Evolutionary conservation across 2,888 invertebrate genomes (phyloP).

Genomic region (Caenorhabditis sp.): DNA sequence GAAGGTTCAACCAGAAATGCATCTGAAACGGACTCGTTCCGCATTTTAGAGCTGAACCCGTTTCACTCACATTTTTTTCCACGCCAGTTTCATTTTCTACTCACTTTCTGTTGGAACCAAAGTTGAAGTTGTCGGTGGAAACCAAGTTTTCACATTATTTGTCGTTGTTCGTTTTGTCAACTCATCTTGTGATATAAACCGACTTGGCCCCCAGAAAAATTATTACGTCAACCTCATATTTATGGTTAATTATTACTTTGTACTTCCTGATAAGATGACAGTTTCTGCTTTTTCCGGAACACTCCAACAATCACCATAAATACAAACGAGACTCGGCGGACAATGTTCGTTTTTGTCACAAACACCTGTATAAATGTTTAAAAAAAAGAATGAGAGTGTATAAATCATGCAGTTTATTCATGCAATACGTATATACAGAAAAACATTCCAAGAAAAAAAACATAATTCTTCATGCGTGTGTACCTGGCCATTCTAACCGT

Average conservation of each 20-base stretch:
- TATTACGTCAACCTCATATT: not conserved
- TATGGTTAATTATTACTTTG: not conserved
- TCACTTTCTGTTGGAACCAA: not conserved
- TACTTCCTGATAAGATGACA: slow-evolving; percentile 1
- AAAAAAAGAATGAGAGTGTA: too few species aligned
- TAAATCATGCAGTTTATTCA: slow-evolving; percentile 3
- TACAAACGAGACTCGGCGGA: slow-evolving; percentile 40
- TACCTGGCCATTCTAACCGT: slow-evolving; percentile 66
- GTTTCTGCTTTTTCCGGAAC: slow-evolving; percentile 32
- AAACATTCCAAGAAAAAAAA: not conserved
- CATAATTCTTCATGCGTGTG: not conserved
- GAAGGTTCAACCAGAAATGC: too few species aligned
- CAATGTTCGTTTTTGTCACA: slow-evolving; percentile 46
- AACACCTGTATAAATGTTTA: slow-evolving; percentile 36
- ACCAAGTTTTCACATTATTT: slow-evolving; percentile 25
- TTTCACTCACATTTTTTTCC: too few species aligned
- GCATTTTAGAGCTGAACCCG: too few species aligned
- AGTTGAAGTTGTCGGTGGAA: slow-evolving; percentile 35
- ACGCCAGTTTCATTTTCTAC: not conserved
- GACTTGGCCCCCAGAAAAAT: slow-evolving; percentile 9
- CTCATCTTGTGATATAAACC: slow-evolving; percentile 32
- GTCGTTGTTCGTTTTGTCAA: slow-evolving; percentile 26
- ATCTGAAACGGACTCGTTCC: too few species aligned
- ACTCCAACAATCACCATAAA: slow-evolving; percentile 51
- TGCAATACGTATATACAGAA: not conserved